A percentile compares a stretch with the other conserved stretches of the same genome.
These are phyloP conservation scores for Anguilla rostrata DNA, from an alignment of 2,113 vertebrate species.

Conservation along the genomic window DNA sequence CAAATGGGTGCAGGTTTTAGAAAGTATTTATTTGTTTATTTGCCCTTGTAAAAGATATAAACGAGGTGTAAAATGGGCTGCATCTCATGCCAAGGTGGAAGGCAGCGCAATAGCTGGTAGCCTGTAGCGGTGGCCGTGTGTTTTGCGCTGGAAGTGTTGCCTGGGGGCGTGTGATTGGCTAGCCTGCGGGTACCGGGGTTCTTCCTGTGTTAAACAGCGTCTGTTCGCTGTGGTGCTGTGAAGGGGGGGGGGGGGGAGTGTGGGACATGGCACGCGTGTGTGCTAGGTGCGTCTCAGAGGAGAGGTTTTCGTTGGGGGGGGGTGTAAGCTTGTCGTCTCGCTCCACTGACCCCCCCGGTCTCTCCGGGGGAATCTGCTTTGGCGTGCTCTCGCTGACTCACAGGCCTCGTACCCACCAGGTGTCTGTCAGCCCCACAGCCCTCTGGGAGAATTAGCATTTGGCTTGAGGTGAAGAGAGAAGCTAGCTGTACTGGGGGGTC, in stretches of 20 bases:
- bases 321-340: constrained; percentile 47
- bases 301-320: neutral
- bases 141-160: neutral
- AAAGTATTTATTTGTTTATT: too few relatives aligned
- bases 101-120: neutral
- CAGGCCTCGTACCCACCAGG: neutral
- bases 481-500: neutral
- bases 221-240: too few relatives aligned
- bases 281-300: constrained; percentile 27
- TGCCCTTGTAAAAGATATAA: too few relatives aligned
- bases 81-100: neutral
- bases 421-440: neutral
- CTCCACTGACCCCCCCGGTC: constrained; percentile 31
- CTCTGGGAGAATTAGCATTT: neutral
- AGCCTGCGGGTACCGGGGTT: too few relatives aligned
- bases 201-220: too few relatives aligned
- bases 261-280: constrained; percentile 53
- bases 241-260: too few relatives aligned
- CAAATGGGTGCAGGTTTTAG: too few relatives aligned
- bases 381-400: neutral
- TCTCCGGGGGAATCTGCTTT: neutral
- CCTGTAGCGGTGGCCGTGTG: neutral
- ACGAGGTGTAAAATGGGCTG: neutral
- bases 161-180: neutral
- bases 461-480: neutral